Conservation (phyloP, 2,113 vertebrate species). For the Ursus arctos region DNA sequence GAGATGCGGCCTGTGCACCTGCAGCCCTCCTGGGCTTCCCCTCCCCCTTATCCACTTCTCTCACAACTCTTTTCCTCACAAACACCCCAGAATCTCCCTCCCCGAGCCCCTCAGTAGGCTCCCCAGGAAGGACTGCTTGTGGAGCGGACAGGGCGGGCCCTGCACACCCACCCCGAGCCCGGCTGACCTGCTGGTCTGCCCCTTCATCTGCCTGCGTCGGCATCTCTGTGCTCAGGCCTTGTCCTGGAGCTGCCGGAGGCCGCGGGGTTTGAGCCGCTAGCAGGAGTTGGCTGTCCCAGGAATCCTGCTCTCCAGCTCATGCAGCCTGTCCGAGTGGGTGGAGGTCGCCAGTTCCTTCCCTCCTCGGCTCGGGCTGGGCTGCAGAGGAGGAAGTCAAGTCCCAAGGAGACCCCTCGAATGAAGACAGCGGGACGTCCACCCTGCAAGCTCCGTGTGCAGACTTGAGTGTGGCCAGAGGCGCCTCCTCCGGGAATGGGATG, state of each 20-base stretch:
- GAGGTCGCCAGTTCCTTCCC: not conserved
- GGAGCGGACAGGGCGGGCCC: not conserved
- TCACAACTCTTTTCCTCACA: not conserved
- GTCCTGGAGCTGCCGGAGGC: not conserved
- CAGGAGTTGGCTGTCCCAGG: not conserved
- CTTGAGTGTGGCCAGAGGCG: not conserved
- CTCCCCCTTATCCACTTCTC: too few relatives aligned
- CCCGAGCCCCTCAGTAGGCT: not conserved
- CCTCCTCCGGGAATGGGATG: accelerated
- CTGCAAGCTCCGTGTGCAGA: accelerated
- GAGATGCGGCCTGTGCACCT: not conserved
- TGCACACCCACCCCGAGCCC: not conserved
- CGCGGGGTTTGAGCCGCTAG: too few relatives aligned
- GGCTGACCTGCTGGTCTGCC: not conserved
- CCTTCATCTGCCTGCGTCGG: accelerated
- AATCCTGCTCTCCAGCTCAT: too few relatives aligned
- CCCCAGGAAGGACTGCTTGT: not conserved
- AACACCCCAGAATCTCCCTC: not conserved
- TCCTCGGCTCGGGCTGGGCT: not conserved
- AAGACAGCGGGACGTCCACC: not conserved
- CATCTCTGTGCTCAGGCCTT: not conserved
- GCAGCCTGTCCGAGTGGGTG: not conserved
- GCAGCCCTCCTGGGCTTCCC: not conserved
- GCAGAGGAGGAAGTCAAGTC: not conserved
- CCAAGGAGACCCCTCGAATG: not conserved